A percentile compares a stretch with the other conserved stretches of the same genome.
These are phyloP conservation scores for Neosalanx taihuensis DNA, from an alignment of 2,797 vertebrate genomes.

Conservation along the genomic window DNA sequence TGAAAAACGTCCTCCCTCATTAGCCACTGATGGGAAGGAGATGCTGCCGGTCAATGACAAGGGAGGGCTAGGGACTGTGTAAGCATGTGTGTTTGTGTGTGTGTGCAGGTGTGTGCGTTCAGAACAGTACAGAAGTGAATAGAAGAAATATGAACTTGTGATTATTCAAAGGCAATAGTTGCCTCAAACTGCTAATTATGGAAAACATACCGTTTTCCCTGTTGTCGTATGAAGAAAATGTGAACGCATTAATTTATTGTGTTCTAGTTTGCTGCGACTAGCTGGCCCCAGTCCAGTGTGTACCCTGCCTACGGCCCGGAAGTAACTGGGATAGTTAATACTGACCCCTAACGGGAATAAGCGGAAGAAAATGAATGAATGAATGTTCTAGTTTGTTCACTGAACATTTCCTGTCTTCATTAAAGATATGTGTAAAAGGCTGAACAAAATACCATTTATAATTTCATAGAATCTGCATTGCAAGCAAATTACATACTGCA, in stretches of 20 bases:
- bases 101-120: background rate
- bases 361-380: too few species aligned
- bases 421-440: background rate
- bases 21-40: constrained; percentile 40
- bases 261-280: too few species aligned
- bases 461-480: too few species aligned
- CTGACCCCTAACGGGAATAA: too few species aligned
- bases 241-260: too few species aligned
- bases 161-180: background rate
- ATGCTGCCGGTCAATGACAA: constrained; percentile 33
- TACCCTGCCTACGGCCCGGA: too few species aligned
- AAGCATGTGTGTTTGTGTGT: constrained; percentile 2
- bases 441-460: background rate
- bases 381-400: background rate
- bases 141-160: background rate
- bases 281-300: too few species aligned
- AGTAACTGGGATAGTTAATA: too few species aligned
- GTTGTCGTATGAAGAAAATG: too few species aligned
- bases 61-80: background rate
- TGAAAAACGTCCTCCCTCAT: constrained; percentile 51
- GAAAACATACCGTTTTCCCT: background rate
- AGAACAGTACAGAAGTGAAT: background rate
- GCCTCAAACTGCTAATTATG: background rate
- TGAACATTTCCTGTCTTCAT: background rate
- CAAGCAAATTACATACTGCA: background rate